These are phyloP conservation scores for Argopecten irradians DNA, from an alignment of 1,140 invertebrate genomes.

Conservation along the genomic window DNA sequence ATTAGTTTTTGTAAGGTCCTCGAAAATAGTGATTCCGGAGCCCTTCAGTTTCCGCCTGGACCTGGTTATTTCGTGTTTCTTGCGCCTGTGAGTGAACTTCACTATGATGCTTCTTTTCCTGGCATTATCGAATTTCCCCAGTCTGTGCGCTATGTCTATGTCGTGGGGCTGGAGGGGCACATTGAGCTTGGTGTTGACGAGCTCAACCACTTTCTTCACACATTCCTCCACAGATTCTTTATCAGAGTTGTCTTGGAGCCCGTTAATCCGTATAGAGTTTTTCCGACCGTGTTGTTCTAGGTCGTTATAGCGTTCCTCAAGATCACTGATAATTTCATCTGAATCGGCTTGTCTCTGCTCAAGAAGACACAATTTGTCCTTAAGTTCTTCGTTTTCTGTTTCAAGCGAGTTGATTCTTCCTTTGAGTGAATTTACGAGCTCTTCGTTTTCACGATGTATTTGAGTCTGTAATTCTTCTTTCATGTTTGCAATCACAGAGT, in stretches of 20 bases:
- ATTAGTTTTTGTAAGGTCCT: not conserved
- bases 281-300: not conserved
- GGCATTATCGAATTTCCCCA: not conserved
- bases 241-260: not conserved
- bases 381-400: not conserved
- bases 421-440: not conserved
- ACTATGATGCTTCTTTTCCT: not conserved
- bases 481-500: not conserved
- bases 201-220: not conserved
- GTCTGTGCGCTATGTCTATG: not conserved
- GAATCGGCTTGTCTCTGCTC: not conserved
- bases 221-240: not conserved
- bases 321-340: not conserved
- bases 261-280: too few species aligned
- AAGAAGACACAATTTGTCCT: not conserved
- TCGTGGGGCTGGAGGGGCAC: not conserved
- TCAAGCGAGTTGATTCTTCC: not conserved
- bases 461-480: not conserved
- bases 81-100: not conserved
- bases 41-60: not conserved
- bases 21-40: not conserved
- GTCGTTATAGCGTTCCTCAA: not conserved
- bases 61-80: not conserved
- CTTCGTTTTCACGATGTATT: not conserved
- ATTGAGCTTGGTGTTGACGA: not conserved